Conservation (phyloP, 2,113 vertebrate genomes). For the Semicossyphus pulcher region DNA sequence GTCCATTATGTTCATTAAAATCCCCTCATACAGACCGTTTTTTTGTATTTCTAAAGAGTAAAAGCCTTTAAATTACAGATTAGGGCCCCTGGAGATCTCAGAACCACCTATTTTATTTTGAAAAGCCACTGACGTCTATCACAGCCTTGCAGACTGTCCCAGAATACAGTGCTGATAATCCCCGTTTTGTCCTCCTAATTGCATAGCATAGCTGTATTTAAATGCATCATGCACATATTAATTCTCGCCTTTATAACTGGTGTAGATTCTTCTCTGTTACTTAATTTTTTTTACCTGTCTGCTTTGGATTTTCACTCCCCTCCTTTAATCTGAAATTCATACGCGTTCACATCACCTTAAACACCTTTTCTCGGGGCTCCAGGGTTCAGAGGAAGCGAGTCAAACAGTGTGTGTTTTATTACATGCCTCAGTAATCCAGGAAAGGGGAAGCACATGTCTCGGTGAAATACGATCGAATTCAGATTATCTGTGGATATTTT, state of each 20-base stretch:
- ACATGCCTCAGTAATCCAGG: slow-evolving; percentile 80
- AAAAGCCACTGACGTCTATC: too few species aligned
- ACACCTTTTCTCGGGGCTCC: slow-evolving; percentile 65
- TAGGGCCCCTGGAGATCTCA: background rate
- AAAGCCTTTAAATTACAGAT: slow-evolving; percentile 22
- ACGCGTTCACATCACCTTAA: slow-evolving; percentile 69
- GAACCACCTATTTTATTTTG: background rate
- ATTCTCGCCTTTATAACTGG: background rate
- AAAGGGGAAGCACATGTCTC: slow-evolving; percentile 81
- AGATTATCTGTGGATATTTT: slow-evolving; percentile 79
- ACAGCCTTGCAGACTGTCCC: too few species aligned
- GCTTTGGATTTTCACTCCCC: slow-evolving; percentile 6
- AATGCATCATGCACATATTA: background rate
- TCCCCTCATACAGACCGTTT: slow-evolving; percentile 1
- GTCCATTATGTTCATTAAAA: slow-evolving; percentile 42
- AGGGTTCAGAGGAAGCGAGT: slow-evolving; percentile 75
- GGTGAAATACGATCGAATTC: slow-evolving; percentile 80
- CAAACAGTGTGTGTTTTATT: slow-evolving; percentile 82
- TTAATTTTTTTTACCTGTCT: slow-evolving; percentile 24
- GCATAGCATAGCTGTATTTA: too few species aligned
- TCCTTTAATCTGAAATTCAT: slow-evolving; percentile 58
- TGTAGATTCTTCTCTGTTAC: too few species aligned
- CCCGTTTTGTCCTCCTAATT: too few species aligned
- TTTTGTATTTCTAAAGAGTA: slow-evolving; percentile 22
- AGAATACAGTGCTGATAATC: too few species aligned